phyloP scores from a whole-genome alignment of 2,888 invertebrate species.

The Drosophila imparisetae region DNA sequence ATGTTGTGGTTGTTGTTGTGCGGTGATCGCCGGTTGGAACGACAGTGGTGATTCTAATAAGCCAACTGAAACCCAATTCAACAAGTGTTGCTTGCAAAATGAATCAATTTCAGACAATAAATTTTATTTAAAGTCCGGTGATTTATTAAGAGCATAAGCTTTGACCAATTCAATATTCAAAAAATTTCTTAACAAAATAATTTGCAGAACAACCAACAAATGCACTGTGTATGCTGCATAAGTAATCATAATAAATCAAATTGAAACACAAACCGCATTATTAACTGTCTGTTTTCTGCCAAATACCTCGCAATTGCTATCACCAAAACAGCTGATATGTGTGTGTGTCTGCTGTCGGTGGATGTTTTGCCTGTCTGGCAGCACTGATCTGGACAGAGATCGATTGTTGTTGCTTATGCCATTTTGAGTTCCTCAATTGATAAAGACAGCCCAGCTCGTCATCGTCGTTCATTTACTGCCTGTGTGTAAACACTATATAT shows the following conservation, averaged over 20 bases:
- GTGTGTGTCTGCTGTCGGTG: background rate
- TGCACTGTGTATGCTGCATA: too few species aligned
- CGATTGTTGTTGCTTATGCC: constrained; percentile 3
- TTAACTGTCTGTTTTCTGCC: constrained; percentile 12
- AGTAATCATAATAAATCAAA: constrained; percentile 2
- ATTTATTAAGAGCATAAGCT: background rate
- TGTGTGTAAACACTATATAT: constrained; percentile 10
- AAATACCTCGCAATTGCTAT: background rate
- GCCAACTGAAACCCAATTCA: background rate
- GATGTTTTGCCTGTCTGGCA: constrained; percentile 41
- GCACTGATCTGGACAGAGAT: constrained; percentile 46
- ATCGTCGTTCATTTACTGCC: constrained; percentile 7
- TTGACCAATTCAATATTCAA: background rate
- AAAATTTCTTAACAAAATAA: background rate
- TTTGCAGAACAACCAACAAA: too few species aligned
- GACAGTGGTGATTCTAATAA: background rate
- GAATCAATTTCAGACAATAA: background rate
- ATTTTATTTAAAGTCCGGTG: background rate
- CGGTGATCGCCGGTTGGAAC: background rate
- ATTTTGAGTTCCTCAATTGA: constrained; percentile 18
- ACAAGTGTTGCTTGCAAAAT: background rate
- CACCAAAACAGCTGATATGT: constrained; percentile 37
- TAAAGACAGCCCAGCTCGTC: constrained; percentile 12
- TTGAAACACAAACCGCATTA: constrained; percentile 1
- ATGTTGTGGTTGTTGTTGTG: background rate